A percentile compares a stretch with the other conserved stretches of the same genome.
Evolutionary conservation across 2,113 vertebrate species (phyloP).

Genomic region (Chauna torquata): DNA sequence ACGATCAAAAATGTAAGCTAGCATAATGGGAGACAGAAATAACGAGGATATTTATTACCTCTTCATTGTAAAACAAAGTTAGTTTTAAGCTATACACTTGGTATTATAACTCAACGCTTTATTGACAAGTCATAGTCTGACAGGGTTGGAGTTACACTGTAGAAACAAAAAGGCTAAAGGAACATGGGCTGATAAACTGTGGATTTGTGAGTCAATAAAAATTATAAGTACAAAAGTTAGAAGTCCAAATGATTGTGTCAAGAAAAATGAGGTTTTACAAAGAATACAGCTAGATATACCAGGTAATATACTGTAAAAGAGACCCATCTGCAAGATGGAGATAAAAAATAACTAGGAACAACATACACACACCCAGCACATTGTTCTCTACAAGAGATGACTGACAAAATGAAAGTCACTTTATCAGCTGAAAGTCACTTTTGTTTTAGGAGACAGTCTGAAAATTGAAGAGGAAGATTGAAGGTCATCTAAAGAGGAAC

Average conservation of each 20-base stretch:
- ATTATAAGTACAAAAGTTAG: not conserved
- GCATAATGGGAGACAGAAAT: not conserved
- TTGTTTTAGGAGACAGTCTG: not conserved
- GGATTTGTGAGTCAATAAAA: not conserved
- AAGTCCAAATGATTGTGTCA: not conserved
- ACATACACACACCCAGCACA: not conserved
- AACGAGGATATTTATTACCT: not conserved
- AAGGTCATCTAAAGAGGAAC: not conserved
- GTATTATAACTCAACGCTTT: not conserved
- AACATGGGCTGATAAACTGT: not conserved
- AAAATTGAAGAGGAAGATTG: not conserved
- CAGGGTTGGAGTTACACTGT: not conserved
- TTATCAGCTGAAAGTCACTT: not conserved
- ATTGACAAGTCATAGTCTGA: not conserved
- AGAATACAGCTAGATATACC: not conserved
- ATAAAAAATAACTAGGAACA: not conserved
- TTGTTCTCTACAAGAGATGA: not conserved
- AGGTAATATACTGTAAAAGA: not conserved
- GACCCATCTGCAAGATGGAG: not conserved
- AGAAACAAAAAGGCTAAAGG: not conserved
- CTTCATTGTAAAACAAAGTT: not conserved
- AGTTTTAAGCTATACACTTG: not conserved
- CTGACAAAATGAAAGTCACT: not conserved
- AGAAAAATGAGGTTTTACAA: not conserved
- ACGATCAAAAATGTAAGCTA: not conserved